These are phyloP conservation scores for Lydus trimaculatus DNA, from an alignment of 2,888 invertebrate species.

Conservation along the genomic window DNA sequence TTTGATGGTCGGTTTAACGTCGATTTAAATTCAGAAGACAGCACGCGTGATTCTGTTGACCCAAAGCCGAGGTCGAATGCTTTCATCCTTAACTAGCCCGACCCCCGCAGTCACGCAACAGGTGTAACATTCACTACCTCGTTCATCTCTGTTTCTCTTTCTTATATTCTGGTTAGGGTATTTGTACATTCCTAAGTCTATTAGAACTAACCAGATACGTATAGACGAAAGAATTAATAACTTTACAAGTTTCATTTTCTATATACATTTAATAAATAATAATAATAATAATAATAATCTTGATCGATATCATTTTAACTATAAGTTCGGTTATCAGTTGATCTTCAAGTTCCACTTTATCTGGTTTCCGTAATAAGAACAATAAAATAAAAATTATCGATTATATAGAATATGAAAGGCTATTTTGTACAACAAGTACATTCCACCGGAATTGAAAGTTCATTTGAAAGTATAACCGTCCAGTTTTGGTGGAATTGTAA, in stretches of 20 bases:
- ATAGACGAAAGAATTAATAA: slow-evolving; percentile 5
- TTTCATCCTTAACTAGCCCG: slow-evolving; percentile 41
- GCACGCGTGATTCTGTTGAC: slow-evolving; percentile 51
- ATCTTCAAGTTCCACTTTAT: background rate
- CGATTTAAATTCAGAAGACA: slow-evolving; percentile 43
- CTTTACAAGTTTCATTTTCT: slow-evolving; percentile 4
- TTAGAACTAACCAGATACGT: background rate
- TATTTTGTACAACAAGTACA: background rate
- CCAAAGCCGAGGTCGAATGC: slow-evolving; percentile 42
- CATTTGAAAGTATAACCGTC: background rate
- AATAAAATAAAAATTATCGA: background rate
- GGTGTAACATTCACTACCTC: slow-evolving; percentile 44
- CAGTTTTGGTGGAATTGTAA: background rate
- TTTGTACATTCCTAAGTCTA: slow-evolving; percentile 6
- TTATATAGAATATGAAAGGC: background rate
- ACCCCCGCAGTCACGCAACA: slow-evolving; percentile 49
- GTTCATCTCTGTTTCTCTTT: slow-evolving; percentile 20
- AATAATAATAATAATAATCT: background rate
- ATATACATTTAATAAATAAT: background rate
- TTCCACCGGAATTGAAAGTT: slow-evolving; percentile 2
- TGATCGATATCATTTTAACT: slow-evolving; percentile 1
- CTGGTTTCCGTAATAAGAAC: background rate
- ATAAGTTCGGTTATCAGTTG: background rate
- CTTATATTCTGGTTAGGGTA: background rate
- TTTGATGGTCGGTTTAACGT: slow-evolving; percentile 28